Conservation (phyloP, 2,888 invertebrate genomes). For the Gymnosoma rotundatum region DNA sequence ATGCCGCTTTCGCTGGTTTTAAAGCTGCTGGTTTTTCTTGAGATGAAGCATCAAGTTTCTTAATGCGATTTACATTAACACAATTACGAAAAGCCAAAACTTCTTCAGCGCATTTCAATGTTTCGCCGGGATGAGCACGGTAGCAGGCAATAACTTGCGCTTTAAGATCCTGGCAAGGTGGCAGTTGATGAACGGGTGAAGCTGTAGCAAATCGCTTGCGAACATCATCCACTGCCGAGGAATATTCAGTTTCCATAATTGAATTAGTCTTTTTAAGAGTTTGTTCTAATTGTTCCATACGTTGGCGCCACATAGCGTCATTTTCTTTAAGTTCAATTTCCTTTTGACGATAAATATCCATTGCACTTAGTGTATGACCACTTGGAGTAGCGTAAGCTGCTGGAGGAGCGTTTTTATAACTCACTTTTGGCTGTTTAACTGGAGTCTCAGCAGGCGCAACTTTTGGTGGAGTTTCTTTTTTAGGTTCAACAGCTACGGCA, state of each 20-base stretch:
- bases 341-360: constrained; percentile 83
- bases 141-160: constrained; percentile 85
- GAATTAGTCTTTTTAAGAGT: constrained; percentile 84
- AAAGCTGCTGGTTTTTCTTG: constrained; percentile 63
- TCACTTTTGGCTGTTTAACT: constrained; percentile 71
- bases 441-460: constrained; percentile 57
- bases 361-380: constrained; percentile 79
- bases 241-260: constrained; percentile 84
- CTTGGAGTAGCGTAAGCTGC: constrained; percentile 75
- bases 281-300: constrained; percentile 84
- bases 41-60: constrained; percentile 75
- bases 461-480: constrained; percentile 64
- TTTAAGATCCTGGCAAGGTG: constrained; percentile 84
- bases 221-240: constrained; percentile 83
- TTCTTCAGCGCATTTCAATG: constrained; percentile 85
- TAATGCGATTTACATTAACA: constrained; percentile 84
- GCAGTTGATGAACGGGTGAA: constrained; percentile 79
- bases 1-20: constrained; percentile 73
- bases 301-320: constrained; percentile 85
- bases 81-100: constrained; percentile 86
- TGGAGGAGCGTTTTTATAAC: constrained; percentile 74
- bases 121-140: constrained; percentile 84
- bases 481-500: constrained; percentile 51
- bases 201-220: constrained; percentile 81
- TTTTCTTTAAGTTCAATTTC: constrained; percentile 84